These are phyloP conservation scores for Epizoanthus ramosus DNA, from an alignment of 92 coral and sea anemone species.

Conservation along the genomic window DNA sequence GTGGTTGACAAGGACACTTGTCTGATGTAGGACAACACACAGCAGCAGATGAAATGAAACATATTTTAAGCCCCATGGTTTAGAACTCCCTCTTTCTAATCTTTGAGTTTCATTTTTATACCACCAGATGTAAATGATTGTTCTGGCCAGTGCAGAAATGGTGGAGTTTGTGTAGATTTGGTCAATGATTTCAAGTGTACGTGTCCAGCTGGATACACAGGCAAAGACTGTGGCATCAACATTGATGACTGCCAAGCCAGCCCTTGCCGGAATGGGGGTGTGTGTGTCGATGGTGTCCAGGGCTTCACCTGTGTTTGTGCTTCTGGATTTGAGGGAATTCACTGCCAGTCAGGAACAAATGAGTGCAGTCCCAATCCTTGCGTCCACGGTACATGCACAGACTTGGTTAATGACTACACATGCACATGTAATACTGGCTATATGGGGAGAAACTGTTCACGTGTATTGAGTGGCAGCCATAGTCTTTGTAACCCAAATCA, in stretches of 20 bases:
- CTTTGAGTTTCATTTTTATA: neutral
- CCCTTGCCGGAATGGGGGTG: slow-evolving; percentile 90
- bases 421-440: slow-evolving; percentile 78
- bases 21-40: no score
- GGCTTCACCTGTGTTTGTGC: slow-evolving; percentile 81
- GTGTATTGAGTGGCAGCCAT: slow-evolving; percentile 21
- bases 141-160: slow-evolving; percentile 87
- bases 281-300: slow-evolving; percentile 71
- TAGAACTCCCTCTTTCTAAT: neutral
- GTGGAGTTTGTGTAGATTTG: slow-evolving; percentile 81
- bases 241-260: slow-evolving; percentile 72
- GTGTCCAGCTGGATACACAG: slow-evolving; percentile 71
- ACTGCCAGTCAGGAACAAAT: slow-evolving; percentile 67
- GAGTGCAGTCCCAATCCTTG: slow-evolving; percentile 90
- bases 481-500: slow-evolving; percentile 67
- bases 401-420: slow-evolving; percentile 78
- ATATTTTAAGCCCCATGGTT: no score
- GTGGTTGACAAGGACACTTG: neutral
- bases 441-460: slow-evolving; percentile 86
- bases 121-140: slow-evolving; percentile 85
- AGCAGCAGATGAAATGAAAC: no score
- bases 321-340: slow-evolving; percentile 79
- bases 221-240: slow-evolving; percentile 74
- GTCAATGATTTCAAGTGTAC: slow-evolving; percentile 74
- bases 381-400: slow-evolving; percentile 81